Evolutionary conservation across 2,888 invertebrate species (phyloP).

Genomic region (Philereme vetulata): DNA sequence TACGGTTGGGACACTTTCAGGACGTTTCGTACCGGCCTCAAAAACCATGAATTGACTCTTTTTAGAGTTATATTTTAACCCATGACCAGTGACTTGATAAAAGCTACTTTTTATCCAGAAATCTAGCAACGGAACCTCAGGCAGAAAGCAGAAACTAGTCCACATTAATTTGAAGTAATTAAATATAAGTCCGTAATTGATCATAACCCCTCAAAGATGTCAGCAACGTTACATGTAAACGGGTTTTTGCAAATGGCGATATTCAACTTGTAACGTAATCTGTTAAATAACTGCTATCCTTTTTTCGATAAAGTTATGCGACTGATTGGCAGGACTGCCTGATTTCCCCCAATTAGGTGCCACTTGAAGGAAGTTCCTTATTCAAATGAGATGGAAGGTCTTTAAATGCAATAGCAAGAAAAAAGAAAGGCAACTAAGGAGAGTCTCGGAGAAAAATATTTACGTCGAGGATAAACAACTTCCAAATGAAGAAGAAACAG

Average conservation of each 20-base stretch:
- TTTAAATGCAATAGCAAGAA: background rate
- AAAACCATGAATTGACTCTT: too few relatives aligned
- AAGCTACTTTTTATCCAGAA: too few relatives aligned
- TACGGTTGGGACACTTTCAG: too few relatives aligned
- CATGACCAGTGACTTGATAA: too few relatives aligned
- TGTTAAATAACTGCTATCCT: slow-evolving; percentile 12
- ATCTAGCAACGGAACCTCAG: too few relatives aligned
- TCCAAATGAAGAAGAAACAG: slow-evolving; percentile 37
- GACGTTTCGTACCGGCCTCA: too few relatives aligned
- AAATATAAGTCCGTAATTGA: background rate
- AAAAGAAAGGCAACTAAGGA: background rate
- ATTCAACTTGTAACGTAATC: slow-evolving; percentile 24
- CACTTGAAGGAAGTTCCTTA: background rate
- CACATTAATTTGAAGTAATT: background rate
- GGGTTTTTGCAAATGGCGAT: slow-evolving; percentile 16
- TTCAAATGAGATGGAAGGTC: background rate
- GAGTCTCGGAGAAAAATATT: slow-evolving; percentile 18
- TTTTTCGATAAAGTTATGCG: slow-evolving; percentile 13
- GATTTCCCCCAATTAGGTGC: slow-evolving; percentile 1
- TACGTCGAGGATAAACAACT: slow-evolving; percentile 22
- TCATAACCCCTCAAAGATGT: background rate
- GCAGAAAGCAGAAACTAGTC: too few relatives aligned
- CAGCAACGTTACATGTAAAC: background rate
- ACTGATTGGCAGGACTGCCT: slow-evolving; percentile 13
- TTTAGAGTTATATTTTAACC: too few relatives aligned